These are phyloP conservation scores for Sarcophaga rosellei DNA, from an alignment of 2,888 invertebrate species.

Conservation along the genomic window DNA sequence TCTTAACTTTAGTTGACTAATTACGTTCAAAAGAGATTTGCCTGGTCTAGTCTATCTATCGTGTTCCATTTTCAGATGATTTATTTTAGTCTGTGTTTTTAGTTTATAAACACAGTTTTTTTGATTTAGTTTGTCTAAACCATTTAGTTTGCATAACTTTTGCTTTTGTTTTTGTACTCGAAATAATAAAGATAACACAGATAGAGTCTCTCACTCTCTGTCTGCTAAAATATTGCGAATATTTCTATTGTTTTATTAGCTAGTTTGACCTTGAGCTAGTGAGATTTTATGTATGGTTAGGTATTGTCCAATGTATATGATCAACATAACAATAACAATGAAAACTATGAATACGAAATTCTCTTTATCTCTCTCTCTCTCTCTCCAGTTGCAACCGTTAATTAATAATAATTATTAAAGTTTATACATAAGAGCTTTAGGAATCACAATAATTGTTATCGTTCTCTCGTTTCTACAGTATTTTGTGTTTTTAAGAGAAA, in stretches of 20 bases:
- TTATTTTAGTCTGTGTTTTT: neutral
- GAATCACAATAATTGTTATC: neutral
- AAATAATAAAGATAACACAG: neutral
- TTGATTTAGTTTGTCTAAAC: neutral
- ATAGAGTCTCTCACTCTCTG: neutral
- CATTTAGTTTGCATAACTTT: neutral
- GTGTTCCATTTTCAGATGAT: too few species aligned
- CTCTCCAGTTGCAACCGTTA: neutral
- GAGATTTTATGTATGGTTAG: neutral
- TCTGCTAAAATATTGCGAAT: neutral
- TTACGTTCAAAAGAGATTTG: too few species aligned
- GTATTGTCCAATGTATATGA: neutral
- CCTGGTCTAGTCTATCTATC: too few species aligned
- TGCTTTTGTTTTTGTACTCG: neutral
- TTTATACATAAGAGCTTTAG: neutral
- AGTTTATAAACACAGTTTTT: neutral
- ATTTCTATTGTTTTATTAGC: neutral
- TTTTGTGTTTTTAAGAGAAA: neutral
- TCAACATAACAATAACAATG: neutral
- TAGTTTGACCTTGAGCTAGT: conserved; percentile 36
- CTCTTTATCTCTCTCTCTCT: neutral
- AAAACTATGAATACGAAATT: neutral
- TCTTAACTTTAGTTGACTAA: too few species aligned
- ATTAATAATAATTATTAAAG: neutral
- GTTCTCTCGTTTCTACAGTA: neutral